These are phyloP conservation scores for Arenaria interpres DNA, from an alignment of 2,113 vertebrate species.

Conservation along the genomic window DNA sequence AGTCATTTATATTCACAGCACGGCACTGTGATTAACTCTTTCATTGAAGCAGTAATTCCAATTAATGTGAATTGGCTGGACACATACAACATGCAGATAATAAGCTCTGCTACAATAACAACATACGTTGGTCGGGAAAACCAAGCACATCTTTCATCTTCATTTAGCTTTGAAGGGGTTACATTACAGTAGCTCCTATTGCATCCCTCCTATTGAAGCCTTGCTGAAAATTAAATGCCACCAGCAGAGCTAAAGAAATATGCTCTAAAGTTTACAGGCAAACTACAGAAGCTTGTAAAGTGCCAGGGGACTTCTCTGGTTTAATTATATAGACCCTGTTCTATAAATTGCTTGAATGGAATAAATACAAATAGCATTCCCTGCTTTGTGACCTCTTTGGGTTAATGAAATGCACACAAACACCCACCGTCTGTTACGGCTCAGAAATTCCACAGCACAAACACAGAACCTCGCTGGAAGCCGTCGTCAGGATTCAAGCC, in stretches of 20 bases:
- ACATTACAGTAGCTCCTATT: background rate
- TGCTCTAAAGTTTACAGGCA: slow-evolving; percentile 47
- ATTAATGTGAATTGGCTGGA: background rate
- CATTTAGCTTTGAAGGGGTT: slow-evolving; percentile 46
- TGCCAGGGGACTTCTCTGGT: slow-evolving; percentile 38
- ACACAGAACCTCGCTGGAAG: slow-evolving; percentile 42
- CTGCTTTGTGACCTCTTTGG: slow-evolving; percentile 36
- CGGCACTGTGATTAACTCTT: slow-evolving; percentile 27
- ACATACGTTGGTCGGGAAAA: background rate
- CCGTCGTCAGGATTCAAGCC: background rate
- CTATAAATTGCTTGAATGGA: slow-evolving; percentile 51
- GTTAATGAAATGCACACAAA: slow-evolving; percentile 63
- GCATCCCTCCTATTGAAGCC: background rate
- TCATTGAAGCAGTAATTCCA: background rate
- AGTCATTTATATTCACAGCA: background rate
- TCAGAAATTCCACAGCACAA: slow-evolving; percentile 55
- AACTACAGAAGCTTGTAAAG: slow-evolving; percentile 43
- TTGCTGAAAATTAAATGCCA: slow-evolving; percentile 57
- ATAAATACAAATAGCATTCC: slow-evolving; percentile 57
- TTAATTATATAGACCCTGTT: slow-evolving; percentile 63
- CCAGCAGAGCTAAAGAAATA: slow-evolving; percentile 50
- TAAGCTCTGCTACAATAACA: background rate
- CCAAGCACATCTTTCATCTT: background rate
- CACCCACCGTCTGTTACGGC: slow-evolving; percentile 21
- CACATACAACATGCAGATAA: background rate